A percentile compares a stretch with the other conserved stretches of the same genome.
Evolutionary conservation across 2,797 vertebrate genomes (phyloP).

Genomic region (Myiotriccus ornatus): DNA sequence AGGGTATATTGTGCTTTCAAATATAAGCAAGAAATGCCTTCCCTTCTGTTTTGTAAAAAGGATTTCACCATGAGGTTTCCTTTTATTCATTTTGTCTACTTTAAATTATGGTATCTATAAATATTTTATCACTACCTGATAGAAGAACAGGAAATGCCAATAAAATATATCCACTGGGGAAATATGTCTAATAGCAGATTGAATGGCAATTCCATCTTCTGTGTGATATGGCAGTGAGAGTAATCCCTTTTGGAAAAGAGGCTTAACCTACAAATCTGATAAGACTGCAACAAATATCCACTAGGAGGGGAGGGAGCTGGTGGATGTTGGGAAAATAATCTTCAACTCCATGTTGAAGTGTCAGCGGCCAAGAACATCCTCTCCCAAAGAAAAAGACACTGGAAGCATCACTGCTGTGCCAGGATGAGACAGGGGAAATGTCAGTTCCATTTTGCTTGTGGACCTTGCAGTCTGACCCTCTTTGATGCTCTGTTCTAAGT

Average conservation of each 20-base stretch:
- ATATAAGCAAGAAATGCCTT: not conserved
- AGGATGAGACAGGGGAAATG: not conserved
- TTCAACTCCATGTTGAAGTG: not conserved
- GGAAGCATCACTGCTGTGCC: rapidly evolving
- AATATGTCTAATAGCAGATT: not conserved
- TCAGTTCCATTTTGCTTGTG: not conserved
- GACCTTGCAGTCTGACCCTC: not conserved
- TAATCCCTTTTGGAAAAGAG: not conserved
- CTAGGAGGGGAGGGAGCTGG: rapidly evolving
- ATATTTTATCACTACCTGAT: not conserved
- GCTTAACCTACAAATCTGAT: not conserved
- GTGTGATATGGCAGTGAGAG: not conserved
- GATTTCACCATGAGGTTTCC: not conserved
- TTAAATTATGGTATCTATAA: not conserved
- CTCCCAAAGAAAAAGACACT: not conserved
- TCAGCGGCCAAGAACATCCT: not conserved
- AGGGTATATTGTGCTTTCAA: not conserved
- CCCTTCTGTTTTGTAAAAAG: not conserved
- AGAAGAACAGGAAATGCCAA: not conserved
- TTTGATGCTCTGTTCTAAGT: not conserved
- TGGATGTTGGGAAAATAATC: not conserved
- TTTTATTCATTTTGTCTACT: not conserved
- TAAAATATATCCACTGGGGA: not conserved
- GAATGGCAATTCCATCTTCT: not conserved
- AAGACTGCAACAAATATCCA: not conserved